These are phyloP conservation scores for Amblyteles armatorius DNA, from an alignment of 2,888 invertebrate species.

Conservation along the genomic window DNA sequence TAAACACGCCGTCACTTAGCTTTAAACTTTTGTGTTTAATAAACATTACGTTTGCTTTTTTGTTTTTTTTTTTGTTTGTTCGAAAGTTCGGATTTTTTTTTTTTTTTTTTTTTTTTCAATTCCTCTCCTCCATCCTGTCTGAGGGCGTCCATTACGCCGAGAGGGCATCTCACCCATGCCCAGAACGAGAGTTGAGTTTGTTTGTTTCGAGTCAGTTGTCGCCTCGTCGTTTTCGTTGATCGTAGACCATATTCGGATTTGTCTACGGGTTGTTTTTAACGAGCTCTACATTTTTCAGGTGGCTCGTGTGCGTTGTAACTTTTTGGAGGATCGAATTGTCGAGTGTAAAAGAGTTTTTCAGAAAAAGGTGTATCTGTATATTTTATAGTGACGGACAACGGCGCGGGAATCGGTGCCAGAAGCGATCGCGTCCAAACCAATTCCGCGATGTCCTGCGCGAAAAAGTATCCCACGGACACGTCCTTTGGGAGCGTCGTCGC, in stretches of 20 bases:
- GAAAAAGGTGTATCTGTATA: slow-evolving; percentile 73
- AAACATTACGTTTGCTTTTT: slow-evolving; percentile 71
- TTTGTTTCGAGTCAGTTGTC: not conserved
- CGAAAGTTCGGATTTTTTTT: slow-evolving; percentile 75
- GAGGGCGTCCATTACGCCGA: not conserved
- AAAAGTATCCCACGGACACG: slow-evolving; percentile 71
- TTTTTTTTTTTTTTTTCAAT: slow-evolving; percentile 69
- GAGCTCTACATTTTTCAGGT: slow-evolving; percentile 36
- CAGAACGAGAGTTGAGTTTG: not conserved
- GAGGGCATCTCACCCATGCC: not conserved
- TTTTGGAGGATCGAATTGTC: slow-evolving; percentile 32
- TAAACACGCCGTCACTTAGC: slow-evolving; percentile 59
- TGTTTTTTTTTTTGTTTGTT: slow-evolving; percentile 72
- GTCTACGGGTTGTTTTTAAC: not conserved
- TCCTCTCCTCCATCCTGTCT: slow-evolving; percentile 72
- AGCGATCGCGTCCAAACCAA: slow-evolving; percentile 67
- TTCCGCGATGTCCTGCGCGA: slow-evolving; percentile 61
- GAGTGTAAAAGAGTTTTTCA: slow-evolving; percentile 62
- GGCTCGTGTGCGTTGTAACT: slow-evolving; percentile 22
- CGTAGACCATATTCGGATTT: not conserved
- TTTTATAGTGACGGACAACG: slow-evolving; percentile 79
- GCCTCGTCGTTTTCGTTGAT: not conserved
- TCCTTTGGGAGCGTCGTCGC: slow-evolving; percentile 75
- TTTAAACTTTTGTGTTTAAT: slow-evolving; percentile 80
- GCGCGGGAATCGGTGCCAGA: slow-evolving; percentile 66